These are phyloP conservation scores for Diachrysia chrysitis DNA, from an alignment of 2,888 invertebrate genomes.

Conservation along the genomic window DNA sequence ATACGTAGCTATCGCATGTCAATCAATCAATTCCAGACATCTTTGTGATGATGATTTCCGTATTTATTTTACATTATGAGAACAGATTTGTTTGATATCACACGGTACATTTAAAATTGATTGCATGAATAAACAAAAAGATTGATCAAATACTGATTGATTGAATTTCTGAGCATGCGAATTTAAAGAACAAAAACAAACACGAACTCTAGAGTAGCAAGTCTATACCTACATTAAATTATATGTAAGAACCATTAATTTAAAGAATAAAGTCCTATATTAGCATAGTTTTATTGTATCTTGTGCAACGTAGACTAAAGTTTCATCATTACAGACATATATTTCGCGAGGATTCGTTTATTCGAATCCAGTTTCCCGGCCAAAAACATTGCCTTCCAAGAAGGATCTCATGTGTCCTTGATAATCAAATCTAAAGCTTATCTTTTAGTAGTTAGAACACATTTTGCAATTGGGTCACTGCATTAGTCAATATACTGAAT, in stretches of 20 bases:
- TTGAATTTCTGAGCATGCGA: background rate
- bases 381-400: background rate
- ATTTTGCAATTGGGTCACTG: background rate
- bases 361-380: background rate
- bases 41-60: background rate
- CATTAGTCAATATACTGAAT: slow-evolving; percentile 27
- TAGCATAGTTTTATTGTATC: background rate
- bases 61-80: slow-evolving; percentile 1
- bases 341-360: background rate
- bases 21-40: slow-evolving; percentile 4
- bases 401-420: background rate
- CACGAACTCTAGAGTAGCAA: background rate
- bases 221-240: background rate
- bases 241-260: background rate
- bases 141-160: background rate
- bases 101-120: background rate
- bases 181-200: background rate
- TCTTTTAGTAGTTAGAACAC: background rate
- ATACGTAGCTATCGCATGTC: background rate
- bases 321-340: background rate
- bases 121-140: background rate
- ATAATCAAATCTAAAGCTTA: slow-evolving; percentile 22
- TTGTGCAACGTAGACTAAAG: background rate
- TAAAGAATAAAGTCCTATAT: background rate
- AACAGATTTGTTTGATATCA: slow-evolving; percentile 1